These are phyloP conservation scores for Nipponacmea schrenckii DNA, from an alignment of 2,888 invertebrate genomes.

Conservation along the genomic window DNA sequence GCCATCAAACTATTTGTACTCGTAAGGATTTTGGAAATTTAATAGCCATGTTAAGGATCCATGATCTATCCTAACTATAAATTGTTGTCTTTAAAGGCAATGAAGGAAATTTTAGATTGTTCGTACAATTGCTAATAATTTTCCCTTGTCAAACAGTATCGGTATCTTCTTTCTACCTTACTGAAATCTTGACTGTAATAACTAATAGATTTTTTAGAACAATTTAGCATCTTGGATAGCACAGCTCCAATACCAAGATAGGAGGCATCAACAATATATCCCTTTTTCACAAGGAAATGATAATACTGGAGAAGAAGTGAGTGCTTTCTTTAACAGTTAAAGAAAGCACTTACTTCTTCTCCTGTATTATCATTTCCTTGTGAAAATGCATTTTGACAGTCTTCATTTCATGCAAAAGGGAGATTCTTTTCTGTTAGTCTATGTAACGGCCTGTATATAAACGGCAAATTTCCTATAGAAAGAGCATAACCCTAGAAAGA, in stretches of 20 bases:
- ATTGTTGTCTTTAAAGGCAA: not conserved
- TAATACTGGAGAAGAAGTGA: constrained; percentile 24
- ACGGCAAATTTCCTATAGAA: constrained; percentile 26
- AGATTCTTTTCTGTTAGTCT: constrained; percentile 20
- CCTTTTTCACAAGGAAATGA: no score
- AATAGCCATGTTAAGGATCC: no score
- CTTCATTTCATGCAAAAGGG: constrained; percentile 32
- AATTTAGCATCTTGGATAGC: not conserved
- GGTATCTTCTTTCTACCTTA: not conserved
- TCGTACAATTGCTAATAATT: not conserved
- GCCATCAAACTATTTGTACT: no score
- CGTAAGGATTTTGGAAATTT: no score
- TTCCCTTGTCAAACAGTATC: constrained; percentile 9
- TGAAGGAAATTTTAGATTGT: not conserved
- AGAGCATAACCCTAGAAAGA: not conserved
- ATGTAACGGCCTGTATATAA: constrained; percentile 28
- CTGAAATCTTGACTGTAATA: not conserved
- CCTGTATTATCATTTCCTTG: no score
- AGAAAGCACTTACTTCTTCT: no score
- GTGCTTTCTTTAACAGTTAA: constrained; percentile 14
- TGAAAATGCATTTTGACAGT: constrained; percentile 24
- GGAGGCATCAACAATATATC: no score
- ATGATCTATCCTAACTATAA: no score
- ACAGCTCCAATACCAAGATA: not conserved
- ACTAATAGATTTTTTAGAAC: not conserved